These are phyloP conservation scores for Mya arenaria DNA, from an alignment of 1,140 invertebrate genomes.

Conservation along the genomic window DNA sequence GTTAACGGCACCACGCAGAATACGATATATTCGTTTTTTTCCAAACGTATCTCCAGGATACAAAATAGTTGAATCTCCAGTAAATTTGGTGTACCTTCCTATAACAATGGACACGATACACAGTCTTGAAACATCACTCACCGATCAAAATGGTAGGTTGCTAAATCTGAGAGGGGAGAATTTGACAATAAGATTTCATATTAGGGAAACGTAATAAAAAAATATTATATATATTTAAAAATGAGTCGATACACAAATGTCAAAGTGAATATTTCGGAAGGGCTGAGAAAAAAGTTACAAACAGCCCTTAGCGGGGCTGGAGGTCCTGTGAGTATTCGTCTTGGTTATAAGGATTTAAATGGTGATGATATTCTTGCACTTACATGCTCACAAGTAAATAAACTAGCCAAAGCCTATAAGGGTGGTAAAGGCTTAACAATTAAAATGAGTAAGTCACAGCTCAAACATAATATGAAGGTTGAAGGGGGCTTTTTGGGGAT, in stretches of 20 bases:
- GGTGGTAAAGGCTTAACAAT: slow-evolving; percentile 3
- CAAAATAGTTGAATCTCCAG: not conserved
- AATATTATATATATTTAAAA: not conserved
- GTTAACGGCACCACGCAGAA: not conserved
- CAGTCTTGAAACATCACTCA: not conserved
- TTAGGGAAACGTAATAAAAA: not conserved
- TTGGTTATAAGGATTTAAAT: not conserved
- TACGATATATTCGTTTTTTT: not conserved
- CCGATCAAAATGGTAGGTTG: not conserved
- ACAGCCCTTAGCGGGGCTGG: too few relatives aligned
- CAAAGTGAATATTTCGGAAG: slow-evolving; percentile 9
- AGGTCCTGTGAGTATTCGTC: not conserved
- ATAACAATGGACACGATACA: not conserved
- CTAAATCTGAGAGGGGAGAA: not conserved
- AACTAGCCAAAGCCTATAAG: not conserved
- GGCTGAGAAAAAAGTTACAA: not conserved
- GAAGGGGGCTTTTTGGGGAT: slow-evolving; percentile 6
- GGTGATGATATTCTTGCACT: not conserved
- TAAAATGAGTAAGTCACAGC: not conserved
- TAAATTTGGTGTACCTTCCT: slow-evolving; percentile 1
- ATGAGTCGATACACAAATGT: slow-evolving; percentile 8
- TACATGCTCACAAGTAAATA: not conserved
- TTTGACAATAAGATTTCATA: slow-evolving; percentile 1
- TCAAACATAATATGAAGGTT: not conserved
- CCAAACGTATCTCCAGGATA: not conserved